Conservation (phyloP, 2,888 invertebrate genomes). For the Meiosimyza platycephala region DNA sequence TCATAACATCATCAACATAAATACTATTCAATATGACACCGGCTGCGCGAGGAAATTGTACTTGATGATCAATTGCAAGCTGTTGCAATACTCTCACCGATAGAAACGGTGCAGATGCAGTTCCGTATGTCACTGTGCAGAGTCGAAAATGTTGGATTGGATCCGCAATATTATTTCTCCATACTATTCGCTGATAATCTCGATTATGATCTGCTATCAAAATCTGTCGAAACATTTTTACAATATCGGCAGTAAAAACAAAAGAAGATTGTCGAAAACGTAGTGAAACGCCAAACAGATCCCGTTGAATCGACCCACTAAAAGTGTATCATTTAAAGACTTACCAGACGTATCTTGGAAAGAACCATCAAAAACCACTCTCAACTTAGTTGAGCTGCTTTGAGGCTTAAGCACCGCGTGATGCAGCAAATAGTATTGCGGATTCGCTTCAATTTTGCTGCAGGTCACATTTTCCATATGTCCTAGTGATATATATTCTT, state of each 20-base stretch:
- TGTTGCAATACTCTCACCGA: slow-evolving; percentile 42
- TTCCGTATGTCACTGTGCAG: slow-evolving; percentile 44
- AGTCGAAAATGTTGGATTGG: slow-evolving; percentile 38
- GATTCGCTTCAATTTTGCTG: slow-evolving; percentile 6
- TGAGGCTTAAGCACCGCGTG: slow-evolving; percentile 41
- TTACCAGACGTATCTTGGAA: slow-evolving; percentile 34
- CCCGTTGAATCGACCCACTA: slow-evolving; percentile 37
- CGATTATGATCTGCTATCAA: slow-evolving; percentile 38
- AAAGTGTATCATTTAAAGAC: slow-evolving; percentile 33
- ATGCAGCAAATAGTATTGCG: slow-evolving; percentile 40
- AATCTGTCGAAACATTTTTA: slow-evolving; percentile 45
- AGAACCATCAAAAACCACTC: slow-evolving; percentile 39
- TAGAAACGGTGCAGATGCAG: slow-evolving; percentile 40
- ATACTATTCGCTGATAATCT: slow-evolving; percentile 42
- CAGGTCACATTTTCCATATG: slow-evolving; percentile 33
- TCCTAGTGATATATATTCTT: slow-evolving; percentile 36
- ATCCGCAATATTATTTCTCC: slow-evolving; percentile 34
- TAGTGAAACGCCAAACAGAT: slow-evolving; percentile 41
- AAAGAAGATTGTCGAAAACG: slow-evolving; percentile 42
- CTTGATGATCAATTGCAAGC: slow-evolving; percentile 35
- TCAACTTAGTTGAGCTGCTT: slow-evolving; percentile 38
- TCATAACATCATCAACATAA: slow-evolving; percentile 44
- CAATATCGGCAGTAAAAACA: slow-evolving; percentile 40
- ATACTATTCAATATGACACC: slow-evolving; percentile 39
- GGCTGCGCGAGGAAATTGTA: slow-evolving; percentile 36